Percentiles rank a stretch among this genome's conserved stretches.
Conservation (phyloP, 2,888 invertebrate species). For the Epistrophe grossulariae region DNA sequence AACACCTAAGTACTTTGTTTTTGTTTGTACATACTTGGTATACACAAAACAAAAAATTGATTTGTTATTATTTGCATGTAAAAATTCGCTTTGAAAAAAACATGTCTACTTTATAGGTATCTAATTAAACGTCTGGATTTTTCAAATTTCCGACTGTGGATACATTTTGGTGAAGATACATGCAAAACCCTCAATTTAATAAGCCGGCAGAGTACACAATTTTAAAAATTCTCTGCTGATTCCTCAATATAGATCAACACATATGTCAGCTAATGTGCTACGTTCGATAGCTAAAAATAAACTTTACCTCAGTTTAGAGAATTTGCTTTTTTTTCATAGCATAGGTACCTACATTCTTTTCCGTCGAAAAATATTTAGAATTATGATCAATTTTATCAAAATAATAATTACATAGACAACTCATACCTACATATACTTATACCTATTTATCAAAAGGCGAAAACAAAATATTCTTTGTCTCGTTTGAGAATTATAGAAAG, state of each 20-base stretch:
- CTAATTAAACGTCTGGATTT: background rate
- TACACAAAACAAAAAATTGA: too few relatives aligned
- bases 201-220: background rate
- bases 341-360: background rate
- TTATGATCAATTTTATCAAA: background rate
- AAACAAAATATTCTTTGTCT: background rate
- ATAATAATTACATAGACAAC: background rate
- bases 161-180: background rate
- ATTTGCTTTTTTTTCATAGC: background rate
- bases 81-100: too few relatives aligned
- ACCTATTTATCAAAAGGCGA: background rate
- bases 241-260: slow-evolving; percentile 8
- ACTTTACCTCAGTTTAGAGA: background rate
- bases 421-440: background rate
- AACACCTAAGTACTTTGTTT: too few relatives aligned
- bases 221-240: background rate
- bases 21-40: too few relatives aligned
- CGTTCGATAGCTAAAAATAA: background rate
- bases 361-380: background rate
- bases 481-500: background rate
- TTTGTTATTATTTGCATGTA: too few relatives aligned
- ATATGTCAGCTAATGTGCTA: background rate
- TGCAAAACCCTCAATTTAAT: background rate
- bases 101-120: background rate
- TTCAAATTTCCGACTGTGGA: background rate